phyloP scores from a whole-genome alignment of 1,140 invertebrate genomes.

The Reticulitermes speratus region DNA sequence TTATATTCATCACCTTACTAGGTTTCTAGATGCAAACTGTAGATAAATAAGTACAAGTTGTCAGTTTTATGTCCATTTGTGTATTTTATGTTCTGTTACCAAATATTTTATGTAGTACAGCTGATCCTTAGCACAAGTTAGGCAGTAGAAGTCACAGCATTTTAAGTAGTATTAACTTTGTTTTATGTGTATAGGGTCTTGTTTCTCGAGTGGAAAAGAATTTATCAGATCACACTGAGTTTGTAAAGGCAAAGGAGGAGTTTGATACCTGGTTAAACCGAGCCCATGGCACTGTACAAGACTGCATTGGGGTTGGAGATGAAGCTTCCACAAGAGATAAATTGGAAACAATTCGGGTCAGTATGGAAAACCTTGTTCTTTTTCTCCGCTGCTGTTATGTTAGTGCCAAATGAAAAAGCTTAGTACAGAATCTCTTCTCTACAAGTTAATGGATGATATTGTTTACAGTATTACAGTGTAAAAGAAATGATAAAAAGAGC shows the following conservation, averaged over 20 bases:
- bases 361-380: conserved; percentile 24
- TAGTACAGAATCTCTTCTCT: conserved; percentile 33
- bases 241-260: conserved; percentile 79
- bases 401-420: too few species aligned
- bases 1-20: too few species aligned
- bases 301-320: conserved; percentile 79
- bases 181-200: conserved; percentile 47
- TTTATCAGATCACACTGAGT: conserved; percentile 84
- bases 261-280: conserved; percentile 77
- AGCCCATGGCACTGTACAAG: conserved; percentile 74
- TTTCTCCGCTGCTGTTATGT: too few species aligned
- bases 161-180: too few species aligned
- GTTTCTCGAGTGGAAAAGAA: conserved; percentile 85
- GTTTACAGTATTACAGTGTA: too few species aligned
- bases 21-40: not conserved
- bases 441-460: not conserved
- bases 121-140: too few species aligned
- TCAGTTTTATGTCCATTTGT: too few species aligned
- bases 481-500: too few species aligned
- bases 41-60: not conserved
- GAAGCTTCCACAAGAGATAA: conserved; percentile 76
- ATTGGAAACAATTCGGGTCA: conserved; percentile 70
- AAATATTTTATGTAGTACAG: too few species aligned
- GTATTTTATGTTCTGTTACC: too few species aligned
- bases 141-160: too few species aligned